Percentiles rank a stretch among this genome's conserved stretches.
These are phyloP conservation scores for Origma solitaria DNA, from an alignment of 2,113 vertebrate species.

Conservation along the genomic window DNA sequence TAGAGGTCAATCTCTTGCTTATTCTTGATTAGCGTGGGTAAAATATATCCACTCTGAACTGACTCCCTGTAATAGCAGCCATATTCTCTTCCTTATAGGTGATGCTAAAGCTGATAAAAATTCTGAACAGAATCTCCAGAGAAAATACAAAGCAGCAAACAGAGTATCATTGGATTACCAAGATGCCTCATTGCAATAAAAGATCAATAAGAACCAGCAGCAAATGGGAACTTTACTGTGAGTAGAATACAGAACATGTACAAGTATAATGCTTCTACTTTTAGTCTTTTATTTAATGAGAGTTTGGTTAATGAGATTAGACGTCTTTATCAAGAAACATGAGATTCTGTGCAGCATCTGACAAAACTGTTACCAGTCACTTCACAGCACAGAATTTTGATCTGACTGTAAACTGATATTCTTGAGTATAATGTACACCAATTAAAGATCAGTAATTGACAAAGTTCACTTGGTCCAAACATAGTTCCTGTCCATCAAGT, in stretches of 20 bases:
- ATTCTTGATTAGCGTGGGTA: neutral
- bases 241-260: neutral
- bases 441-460: neutral
- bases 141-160: neutral
- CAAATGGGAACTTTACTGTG: neutral
- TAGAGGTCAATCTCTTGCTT: neutral
- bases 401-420: neutral
- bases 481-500: neutral
- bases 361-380: neutral
- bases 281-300: neutral
- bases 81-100: neutral
- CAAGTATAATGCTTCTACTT: neutral
- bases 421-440: neutral
- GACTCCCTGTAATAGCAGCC: neutral
- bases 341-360: neutral
- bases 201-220: constrained; percentile 15
- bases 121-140: neutral
- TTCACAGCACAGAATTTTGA: neutral
- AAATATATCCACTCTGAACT: neutral
- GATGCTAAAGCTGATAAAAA: neutral
- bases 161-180: neutral
- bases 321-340: neutral
- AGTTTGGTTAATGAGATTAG: neutral
- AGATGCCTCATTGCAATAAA: neutral
- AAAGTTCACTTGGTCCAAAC: neutral